phyloP scores from a whole-genome alignment of 1,140 invertebrate genomes.

The Parapsyche elsis region DNA sequence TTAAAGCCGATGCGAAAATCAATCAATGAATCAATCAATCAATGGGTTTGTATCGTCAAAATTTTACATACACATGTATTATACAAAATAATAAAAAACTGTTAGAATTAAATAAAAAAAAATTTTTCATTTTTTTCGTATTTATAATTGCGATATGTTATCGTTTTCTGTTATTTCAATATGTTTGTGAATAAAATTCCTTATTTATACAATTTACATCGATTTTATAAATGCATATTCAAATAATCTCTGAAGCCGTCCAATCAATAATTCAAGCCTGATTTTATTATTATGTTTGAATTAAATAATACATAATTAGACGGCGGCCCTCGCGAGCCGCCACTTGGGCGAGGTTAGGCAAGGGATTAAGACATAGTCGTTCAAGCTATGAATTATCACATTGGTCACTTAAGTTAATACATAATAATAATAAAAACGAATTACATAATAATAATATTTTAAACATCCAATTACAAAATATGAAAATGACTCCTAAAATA shows the following conservation, averaged over 20 bases:
- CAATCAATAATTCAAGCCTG: slow-evolving; percentile 40
- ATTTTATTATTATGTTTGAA: not conserved
- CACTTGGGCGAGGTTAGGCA: not conserved
- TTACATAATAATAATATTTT: slow-evolving; percentile 40
- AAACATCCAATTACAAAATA: slow-evolving; percentile 40
- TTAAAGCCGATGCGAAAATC: too few relatives aligned
- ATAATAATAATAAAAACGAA: slow-evolving; percentile 42
- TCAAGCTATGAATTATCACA: slow-evolving; percentile 52
- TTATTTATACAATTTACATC: slow-evolving; percentile 54
- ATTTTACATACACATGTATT: not conserved
- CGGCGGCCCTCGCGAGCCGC: not conserved
- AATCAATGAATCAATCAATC: too few relatives aligned
- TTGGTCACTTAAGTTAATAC: slow-evolving; percentile 41
- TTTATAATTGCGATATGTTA: slow-evolving; percentile 57
- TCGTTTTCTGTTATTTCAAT: slow-evolving; percentile 48
- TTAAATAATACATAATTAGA: slow-evolving; percentile 15
- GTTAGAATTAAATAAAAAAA: slow-evolving; percentile 40
- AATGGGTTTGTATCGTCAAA: not conserved
- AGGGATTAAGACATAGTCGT: slow-evolving; percentile 1
- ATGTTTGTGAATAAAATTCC: slow-evolving; percentile 36
- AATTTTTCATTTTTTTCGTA: slow-evolving; percentile 48
- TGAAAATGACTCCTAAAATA: slow-evolving; percentile 30
- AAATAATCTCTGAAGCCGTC: slow-evolving; percentile 33
- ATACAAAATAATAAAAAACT: slow-evolving; percentile 34
- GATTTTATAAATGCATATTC: slow-evolving; percentile 38